Conservation (phyloP, 2,888 invertebrate species). For the Bruchidius siliquastri region DNA sequence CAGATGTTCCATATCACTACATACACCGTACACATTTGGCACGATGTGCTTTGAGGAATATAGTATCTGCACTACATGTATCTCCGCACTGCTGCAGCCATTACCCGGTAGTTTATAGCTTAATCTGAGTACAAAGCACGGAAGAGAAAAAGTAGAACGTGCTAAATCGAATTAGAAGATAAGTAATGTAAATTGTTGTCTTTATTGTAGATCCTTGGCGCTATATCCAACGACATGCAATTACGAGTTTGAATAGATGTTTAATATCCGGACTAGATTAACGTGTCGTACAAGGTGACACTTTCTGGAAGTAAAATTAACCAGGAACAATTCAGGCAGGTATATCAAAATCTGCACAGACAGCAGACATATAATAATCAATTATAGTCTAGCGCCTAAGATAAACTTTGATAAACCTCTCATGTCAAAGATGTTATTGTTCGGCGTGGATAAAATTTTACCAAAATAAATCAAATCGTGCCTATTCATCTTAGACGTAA, state of each 20-base stretch:
- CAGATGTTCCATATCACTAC: neutral
- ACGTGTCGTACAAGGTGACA: neutral
- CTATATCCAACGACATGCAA: neutral
- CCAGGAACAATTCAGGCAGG: too few relatives aligned
- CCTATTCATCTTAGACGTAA: too few relatives aligned
- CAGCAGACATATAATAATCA: too few relatives aligned
- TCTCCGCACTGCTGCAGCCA: neutral
- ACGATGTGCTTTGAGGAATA: neutral
- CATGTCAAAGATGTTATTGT: too few relatives aligned
- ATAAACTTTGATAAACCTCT: too few relatives aligned
- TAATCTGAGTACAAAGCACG: neutral
- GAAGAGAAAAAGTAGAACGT: neutral
- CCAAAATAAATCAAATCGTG: too few relatives aligned
- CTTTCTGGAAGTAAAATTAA: too few relatives aligned
- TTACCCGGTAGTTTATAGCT: neutral
- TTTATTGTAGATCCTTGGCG: neutral
- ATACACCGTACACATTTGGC: neutral
- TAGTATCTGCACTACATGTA: too few relatives aligned
- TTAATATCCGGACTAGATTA: neutral
- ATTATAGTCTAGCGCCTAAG: too few relatives aligned
- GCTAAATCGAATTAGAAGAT: neutral
- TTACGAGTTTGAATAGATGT: neutral
- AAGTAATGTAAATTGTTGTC: neutral
- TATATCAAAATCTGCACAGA: too few relatives aligned
- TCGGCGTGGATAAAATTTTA: too few relatives aligned